Base-by-base conservation (phyloP, 1,140 invertebrate genomes). In the Theocolax elegans region DNA sequence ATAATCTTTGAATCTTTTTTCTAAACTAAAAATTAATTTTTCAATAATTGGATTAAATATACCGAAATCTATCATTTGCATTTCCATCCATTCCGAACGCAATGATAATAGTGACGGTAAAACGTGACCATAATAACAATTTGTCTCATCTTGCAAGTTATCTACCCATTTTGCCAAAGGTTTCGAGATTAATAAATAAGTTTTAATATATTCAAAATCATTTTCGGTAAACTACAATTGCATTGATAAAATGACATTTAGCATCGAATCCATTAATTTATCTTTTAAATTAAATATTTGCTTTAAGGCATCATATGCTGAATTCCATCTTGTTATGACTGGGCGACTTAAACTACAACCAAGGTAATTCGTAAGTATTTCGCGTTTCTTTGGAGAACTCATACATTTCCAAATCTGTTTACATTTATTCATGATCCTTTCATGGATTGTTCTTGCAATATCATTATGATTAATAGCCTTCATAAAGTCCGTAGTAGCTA, bases 101-200 rank as follows among this genome's bases (percentile, higher is more conserved):
- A 64, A 19, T 27, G 48, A 49, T 27, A 72, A 44, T 48, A 74
- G 56, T 6, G 67, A 53, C 12, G 72, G 72, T 21, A 74, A 56
- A 29, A 74, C 42, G 27, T 60, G 51, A 10, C 68, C 72, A 25
- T 67, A 66, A 44, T 71, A 63, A 35, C 63, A 71, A 48, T 31
- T 3, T 8, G 56, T 58, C 53, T 72, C 58, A 15, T 58, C 71
- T 63, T 73, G 72, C 54, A 73, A 54, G 15, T 60, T 40, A 27
- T 70, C 60, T 13, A 64, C 59, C 27, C 53, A 49, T n/a, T 31
- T 49, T 19, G 72, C 72, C 10, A 73, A 46, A 2, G 67, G 63
- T 49, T 59, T 65, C 27, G 54, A 48, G 27, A 29, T 48, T n/a
- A 13, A 23, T 21, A 73, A n/a, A 62, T 73, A 73, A 48, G 66